phyloP scores from a whole-genome alignment of 2,797 vertebrate genomes.

The Tangara arthus region DNA sequence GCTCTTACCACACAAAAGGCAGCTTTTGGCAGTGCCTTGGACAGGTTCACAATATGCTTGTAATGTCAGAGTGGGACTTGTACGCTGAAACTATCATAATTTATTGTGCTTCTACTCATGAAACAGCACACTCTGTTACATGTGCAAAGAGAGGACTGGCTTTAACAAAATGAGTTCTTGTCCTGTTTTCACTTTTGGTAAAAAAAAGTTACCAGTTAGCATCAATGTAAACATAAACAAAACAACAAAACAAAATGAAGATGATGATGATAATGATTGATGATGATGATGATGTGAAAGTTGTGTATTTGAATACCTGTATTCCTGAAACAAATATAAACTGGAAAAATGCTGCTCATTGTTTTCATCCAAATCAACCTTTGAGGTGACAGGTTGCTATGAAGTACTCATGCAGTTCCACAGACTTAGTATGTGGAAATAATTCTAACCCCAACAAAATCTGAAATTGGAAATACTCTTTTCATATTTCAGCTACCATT shows the following conservation, averaged over 20 bases:
- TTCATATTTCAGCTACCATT: background rate
- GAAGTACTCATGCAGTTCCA: background rate
- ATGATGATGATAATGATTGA: background rate
- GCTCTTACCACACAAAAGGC: slow-evolving; percentile 83
- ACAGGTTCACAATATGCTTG: slow-evolving; percentile 78
- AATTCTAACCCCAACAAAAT: background rate
- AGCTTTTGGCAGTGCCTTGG: slow-evolving; percentile 76
- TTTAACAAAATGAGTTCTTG: slow-evolving; percentile 53
- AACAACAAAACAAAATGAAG: background rate
- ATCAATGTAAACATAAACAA: slow-evolving; percentile 50
- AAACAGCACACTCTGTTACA: slow-evolving; percentile 51
- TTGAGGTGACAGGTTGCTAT: background rate
- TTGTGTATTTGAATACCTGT: background rate
- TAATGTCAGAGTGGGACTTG: slow-evolving; percentile 74
- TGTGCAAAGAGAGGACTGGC: slow-evolving; percentile 32
- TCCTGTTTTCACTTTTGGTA: slow-evolving; percentile 45
- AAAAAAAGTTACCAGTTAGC: slow-evolving; percentile 56
- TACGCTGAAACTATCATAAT: slow-evolving; percentile 60
- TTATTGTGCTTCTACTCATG: slow-evolving; percentile 55
- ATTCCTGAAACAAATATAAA: slow-evolving; percentile 18
- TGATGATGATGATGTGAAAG: background rate
- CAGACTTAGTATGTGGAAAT: background rate
- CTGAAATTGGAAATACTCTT: background rate
- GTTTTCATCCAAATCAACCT: background rate
- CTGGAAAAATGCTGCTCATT: background rate